Conservation (phyloP, 2,888 invertebrate species). For the Pachydiplax longipennis region DNA sequence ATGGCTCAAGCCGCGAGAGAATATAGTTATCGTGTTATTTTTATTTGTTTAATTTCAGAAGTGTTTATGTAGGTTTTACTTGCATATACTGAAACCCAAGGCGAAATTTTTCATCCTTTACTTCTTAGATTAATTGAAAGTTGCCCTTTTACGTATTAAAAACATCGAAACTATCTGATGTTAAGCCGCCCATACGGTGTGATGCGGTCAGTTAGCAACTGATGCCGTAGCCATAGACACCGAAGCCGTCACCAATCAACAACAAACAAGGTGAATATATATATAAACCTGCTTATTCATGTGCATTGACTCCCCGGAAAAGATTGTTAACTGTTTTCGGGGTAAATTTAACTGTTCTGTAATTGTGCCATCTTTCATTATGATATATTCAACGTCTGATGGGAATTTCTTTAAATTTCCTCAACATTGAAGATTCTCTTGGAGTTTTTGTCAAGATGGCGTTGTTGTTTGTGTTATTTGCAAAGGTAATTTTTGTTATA, state of each 20-base stretch:
- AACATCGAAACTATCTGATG: constrained; percentile 29
- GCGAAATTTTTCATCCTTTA: neutral
- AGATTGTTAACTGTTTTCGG: neutral
- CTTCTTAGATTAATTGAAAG: neutral
- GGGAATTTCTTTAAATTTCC: constrained; percentile 34
- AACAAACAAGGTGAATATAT: constrained; percentile 50
- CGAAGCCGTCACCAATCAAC: constrained; percentile 50
- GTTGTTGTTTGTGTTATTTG: constrained; percentile 47
- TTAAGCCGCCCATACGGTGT: constrained; percentile 46
- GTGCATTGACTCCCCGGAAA: neutral
- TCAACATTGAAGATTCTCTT: constrained; percentile 46
- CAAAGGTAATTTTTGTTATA: constrained; percentile 4
- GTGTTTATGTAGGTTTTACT: neutral
- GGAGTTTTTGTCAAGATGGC: constrained; percentile 49
- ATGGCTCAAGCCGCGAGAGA: constrained; percentile 20
- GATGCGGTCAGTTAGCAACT: constrained; percentile 50
- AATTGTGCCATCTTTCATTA: neutral
- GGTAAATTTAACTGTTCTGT: neutral
- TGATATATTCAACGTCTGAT: constrained; percentile 44
- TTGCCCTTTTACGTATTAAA: neutral
- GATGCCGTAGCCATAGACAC: constrained; percentile 52
- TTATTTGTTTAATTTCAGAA: neutral
- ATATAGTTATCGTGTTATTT: constrained; percentile 2
- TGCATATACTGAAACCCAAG: neutral
- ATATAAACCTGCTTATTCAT: constrained; percentile 39